Evolutionary conservation across 1,140 invertebrate genomes (phyloP).

Genomic region (Lethocerus indicus): DNA sequence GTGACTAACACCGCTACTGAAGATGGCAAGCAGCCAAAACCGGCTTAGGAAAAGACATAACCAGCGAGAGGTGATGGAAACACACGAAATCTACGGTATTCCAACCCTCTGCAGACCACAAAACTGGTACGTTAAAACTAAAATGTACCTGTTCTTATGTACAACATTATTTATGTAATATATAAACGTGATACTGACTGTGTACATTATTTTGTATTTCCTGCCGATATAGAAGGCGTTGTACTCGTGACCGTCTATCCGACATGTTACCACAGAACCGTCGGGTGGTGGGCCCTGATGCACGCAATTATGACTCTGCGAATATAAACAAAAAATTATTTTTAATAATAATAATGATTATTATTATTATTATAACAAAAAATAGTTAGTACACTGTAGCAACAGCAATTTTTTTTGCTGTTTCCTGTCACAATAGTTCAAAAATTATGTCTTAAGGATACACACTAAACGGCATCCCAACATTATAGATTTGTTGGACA

Average conservation of each 20-base stretch:
- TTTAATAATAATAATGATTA: conserved; percentile 40
- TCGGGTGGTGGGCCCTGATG: neutral
- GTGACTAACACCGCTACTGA: no score
- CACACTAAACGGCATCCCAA: no score
- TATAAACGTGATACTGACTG: conserved; percentile 27
- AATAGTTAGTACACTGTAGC: conserved; percentile 20
- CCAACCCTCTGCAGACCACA: no score
- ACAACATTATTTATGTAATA: no score
- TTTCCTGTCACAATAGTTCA: neutral
- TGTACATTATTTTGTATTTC: conserved; percentile 32
- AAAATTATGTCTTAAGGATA: no score
- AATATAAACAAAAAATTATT: neutral
- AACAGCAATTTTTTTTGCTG: neutral
- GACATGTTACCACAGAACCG: neutral
- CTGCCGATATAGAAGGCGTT: conserved; percentile 36
- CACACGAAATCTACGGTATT: no score
- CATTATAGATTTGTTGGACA: no score
- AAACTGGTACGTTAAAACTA: no score
- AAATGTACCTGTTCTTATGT: no score
- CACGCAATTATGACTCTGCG: neutral
- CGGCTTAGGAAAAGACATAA: no score
- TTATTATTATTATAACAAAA: conserved; percentile 27
- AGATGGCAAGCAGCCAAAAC: no score
- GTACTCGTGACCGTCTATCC: conserved; percentile 24
- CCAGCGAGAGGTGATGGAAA: no score